Percentiles rank a stretch among this genome's conserved stretches.
Conservation (phyloP, 2,888 invertebrate genomes). For the Scrobipalpa atriplicella region DNA sequence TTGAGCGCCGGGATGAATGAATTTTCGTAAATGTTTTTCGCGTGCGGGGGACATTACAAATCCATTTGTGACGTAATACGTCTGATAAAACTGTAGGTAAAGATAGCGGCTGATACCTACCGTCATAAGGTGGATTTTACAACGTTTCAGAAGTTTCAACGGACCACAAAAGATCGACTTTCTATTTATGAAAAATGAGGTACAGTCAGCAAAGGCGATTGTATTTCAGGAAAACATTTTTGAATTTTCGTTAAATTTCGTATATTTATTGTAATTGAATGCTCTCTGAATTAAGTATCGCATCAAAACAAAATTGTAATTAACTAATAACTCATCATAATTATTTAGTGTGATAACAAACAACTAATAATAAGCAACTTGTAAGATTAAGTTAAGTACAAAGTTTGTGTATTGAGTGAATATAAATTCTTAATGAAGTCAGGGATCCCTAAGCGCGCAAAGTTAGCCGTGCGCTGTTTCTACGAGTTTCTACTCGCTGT, state of each 20-base stretch:
- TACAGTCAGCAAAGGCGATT: too few relatives aligned
- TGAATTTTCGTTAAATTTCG: too few relatives aligned
- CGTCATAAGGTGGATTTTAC: too few relatives aligned
- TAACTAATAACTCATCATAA: not conserved
- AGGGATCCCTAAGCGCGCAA: slow-evolving; percentile 8
- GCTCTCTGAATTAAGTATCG: too few relatives aligned
- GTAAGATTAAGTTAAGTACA: slow-evolving; percentile 10
- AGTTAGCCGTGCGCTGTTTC: slow-evolving; percentile 13
- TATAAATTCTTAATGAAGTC: slow-evolving; percentile 66
- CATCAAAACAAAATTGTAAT: not conserved
- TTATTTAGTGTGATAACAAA: not conserved
- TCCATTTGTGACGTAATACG: not conserved
- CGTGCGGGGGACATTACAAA: not conserved
- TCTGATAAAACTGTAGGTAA: not conserved
- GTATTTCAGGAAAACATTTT: too few relatives aligned
- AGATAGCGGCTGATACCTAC: too few relatives aligned
- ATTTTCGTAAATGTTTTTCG: slow-evolving; percentile 6
- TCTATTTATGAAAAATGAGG: too few relatives aligned
- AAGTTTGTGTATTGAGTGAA: slow-evolving; percentile 60
- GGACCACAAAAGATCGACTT: too few relatives aligned
- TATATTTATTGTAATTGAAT: too few relatives aligned
- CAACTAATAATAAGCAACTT: slow-evolving; percentile 1
- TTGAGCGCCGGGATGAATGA: slow-evolving; percentile 25
- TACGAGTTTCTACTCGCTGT: not conserved
- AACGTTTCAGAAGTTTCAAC: too few relatives aligned